Evolutionary conservation across 2,113 vertebrate species (phyloP), one percentile per base, ranked within the genome.

Genomic region (Crotalus tigris): DNA sequence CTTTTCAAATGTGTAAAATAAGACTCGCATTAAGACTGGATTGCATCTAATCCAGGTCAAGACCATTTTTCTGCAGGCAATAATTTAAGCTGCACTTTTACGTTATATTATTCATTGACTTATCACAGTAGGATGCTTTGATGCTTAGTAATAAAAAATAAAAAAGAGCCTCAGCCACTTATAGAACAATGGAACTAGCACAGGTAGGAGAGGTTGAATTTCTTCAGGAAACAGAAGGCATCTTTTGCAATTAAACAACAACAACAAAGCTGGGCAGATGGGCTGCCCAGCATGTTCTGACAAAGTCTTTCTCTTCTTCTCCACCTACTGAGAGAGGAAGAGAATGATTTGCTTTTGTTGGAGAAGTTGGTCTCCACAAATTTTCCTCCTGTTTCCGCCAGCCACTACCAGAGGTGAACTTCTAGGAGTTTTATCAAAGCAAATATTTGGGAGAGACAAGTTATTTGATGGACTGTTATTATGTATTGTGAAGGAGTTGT

Each of bases 341-440:
- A 69, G 87, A 91, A 91, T 54, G 85, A 89, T 92, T 19, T 81
- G 75, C 59, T 89, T 90, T 81, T 61, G 69, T 75, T 39, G 33
- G 89, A 86, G 33, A 69, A 33, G 64, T 33, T 87, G 33, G 23
- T 4, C 3, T 55, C 21, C 49, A 49, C 69, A 26, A 58, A 17
- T 7, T 59, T 26, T 33, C 24, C 92, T 88, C 26, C 85, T 24
- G 46, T 59, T 75, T 89, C 15, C 89, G 17, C 57, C 55, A 86
- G 51, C 93, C 39, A n/a, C 21, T 51, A 92, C 75, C 85, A 92
- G 64, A 57, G 85, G 13, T 89, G 51, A 91, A 58, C 58, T 95
- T 85, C 24, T 57, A 55, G 33, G 59, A 90, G 75, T 54, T 81
- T 90, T 90, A 57, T 9, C 53, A 55, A 59, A 91, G 19, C 81